Conservation (phyloP, 2,888 invertebrate species). For the Brachypalpus laphriformis region DNA sequence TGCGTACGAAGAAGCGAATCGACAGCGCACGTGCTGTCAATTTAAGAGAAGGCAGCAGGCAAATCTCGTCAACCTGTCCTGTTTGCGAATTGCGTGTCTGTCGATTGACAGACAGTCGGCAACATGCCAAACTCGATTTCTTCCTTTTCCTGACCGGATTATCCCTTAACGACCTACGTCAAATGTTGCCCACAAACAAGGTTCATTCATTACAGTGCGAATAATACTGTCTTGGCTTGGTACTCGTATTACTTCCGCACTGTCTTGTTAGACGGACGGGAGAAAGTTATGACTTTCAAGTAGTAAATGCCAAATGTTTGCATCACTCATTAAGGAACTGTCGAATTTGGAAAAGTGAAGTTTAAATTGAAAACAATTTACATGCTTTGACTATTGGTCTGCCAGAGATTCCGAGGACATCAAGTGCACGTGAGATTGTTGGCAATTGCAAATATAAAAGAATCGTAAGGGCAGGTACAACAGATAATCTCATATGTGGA, state of each 20-base stretch:
- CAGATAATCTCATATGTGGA: slow-evolving; percentile 66
- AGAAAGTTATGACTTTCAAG: slow-evolving; percentile 65
- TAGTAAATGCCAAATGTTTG: slow-evolving; percentile 36
- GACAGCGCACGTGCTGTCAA: slow-evolving; percentile 72
- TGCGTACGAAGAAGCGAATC: slow-evolving; percentile 68
- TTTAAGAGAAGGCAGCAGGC: slow-evolving; percentile 54
- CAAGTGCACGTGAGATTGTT: slow-evolving; percentile 8
- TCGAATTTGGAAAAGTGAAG: slow-evolving; percentile 36
- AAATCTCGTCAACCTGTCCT: slow-evolving; percentile 72
- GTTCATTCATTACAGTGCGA: slow-evolving; percentile 27
- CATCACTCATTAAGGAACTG: not conserved
- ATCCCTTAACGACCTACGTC: slow-evolving; percentile 37
- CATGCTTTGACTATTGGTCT: not conserved
- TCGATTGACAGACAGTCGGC: slow-evolving; percentile 64
- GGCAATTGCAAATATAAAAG: slow-evolving; percentile 58
- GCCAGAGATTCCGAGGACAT: slow-evolving; percentile 4
- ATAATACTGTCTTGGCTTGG: slow-evolving; percentile 41
- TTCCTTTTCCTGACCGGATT: slow-evolving; percentile 31
- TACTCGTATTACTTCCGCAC: slow-evolving; percentile 44
- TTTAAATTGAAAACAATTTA: slow-evolving; percentile 30
- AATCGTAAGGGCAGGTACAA: slow-evolving; percentile 57
- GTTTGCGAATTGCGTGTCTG: slow-evolving; percentile 64
- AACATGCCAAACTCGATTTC: slow-evolving; percentile 60
- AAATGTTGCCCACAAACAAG: slow-evolving; percentile 16
- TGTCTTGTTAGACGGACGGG: slow-evolving; percentile 60